Evolutionary conservation across 2,888 invertebrate species (phyloP), one percentile per base, ranked within the genome.

Genomic region (Sesia apiformis): DNA sequence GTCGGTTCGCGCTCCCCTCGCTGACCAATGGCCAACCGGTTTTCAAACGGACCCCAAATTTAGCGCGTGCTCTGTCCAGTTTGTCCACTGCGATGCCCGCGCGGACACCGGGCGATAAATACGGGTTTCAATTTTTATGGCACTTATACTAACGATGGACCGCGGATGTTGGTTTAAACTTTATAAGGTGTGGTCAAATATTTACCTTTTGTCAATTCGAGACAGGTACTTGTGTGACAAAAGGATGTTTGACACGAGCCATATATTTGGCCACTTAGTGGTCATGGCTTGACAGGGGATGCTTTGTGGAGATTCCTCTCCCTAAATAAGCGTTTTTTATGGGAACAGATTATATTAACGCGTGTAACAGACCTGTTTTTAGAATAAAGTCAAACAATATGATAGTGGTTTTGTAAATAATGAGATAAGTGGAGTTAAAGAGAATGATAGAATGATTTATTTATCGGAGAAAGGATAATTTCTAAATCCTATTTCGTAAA

Each of bases 1-100:
- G 58, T 63, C 60, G 58, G 61, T 59, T 55, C 56, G 49, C 7
- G 40, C 53, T 59, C 68, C 72, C 74, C 69, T 63, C 56, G 63
- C 73, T 86, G 84, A 81, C 89, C 89, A 89, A 83, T 87, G 67
- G 69, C 70, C 69, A 75, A 86, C 86, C 86, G 84, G 86, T 87
- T 83, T 66, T 53, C 51, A 55, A 7, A 40, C 52, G 39, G 4
- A 49, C 23, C 56, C 62, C 60, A 62, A 70, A 66, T 54, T 53
- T 55, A 70, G 67, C 84, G 70, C 84, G 81, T 81, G 82, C 77
- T 67, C 60, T 62, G 69, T 67, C 76, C 74, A 64, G 73, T 73
- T 67, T 63, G 65, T 57, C 67, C 6, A 55, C 38, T 40, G 54
- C 50, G 46, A 49, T 42, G 42, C 1, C 42, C 42, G 69, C 72